Base-by-base conservation (phyloP, 2,797 vertebrate species). In the Lithobates pipiens region DNA sequence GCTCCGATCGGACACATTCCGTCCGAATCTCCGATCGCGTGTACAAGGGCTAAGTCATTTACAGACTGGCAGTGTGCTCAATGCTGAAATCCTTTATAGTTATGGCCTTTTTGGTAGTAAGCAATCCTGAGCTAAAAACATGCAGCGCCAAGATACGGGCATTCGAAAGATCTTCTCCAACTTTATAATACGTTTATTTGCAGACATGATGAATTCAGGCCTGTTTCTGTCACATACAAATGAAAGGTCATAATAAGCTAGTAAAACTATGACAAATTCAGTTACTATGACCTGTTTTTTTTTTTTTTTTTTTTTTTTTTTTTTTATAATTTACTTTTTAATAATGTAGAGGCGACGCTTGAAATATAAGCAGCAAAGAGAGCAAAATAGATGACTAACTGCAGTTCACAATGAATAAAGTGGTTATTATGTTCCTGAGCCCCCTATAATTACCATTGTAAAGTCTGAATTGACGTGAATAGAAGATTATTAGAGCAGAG, bases 381-480 rank as follows among this genome's bases (percentile, higher is more conserved):
- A 54, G 50, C 5, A 54, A 61, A 61, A 21, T 61, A 18, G 21
- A 61, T 61, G 54, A 61, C 18, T 61, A 61, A 61, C 54, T 61
- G 54, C 54, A 61, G 54, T 80, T 73, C n/a, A 44, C 54, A 25
- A 78, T 78, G 76, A 82, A 42, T 73, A 57, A 72, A 42, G 32
- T 75, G 21, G 57, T 44, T 73, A 81, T 65, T 68, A 36, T 83
- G 71, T 76, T 68, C 42, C 61, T 68, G 72, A 76, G 23, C 39
- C 57, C 65, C 36, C 81, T 83, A 32, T 67, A 83, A 83, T 83
- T 83, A 83, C 72, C 32, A 76, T 68, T 76, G 27, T 76, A 68
- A 65, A 69, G 57, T 25, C 42, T 76, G 71, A 67, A 67, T 36
- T 83, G 81, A 75, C 57, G 81, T 32, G 36, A 61, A 27, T 36